phyloP scores from a whole-genome alignment of 1,140 invertebrate genomes.

The Pogonomyrmex barbatus region DNA sequence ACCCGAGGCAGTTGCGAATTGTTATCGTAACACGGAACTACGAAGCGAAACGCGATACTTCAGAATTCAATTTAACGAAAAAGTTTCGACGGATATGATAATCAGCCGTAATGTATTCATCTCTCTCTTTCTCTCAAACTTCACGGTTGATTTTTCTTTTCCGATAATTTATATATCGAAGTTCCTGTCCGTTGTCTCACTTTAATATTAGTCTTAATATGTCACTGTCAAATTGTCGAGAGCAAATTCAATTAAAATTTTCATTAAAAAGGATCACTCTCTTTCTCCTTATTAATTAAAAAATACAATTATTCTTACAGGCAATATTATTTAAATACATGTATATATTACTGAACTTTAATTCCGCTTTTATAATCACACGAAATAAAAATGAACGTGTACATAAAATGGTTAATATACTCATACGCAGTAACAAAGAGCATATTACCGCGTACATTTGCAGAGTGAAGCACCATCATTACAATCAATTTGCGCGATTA shows the following conservation, averaged over 20 bases:
- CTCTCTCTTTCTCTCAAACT: not conserved
- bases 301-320: not conserved
- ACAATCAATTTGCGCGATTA: not conserved
- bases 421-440: not conserved
- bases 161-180: slow-evolving; percentile 16
- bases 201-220: not conserved
- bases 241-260: not conserved
- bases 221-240: not conserved
- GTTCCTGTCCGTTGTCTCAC: not conserved
- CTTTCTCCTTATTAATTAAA: not conserved
- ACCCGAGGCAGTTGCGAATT: not conserved
- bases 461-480: not conserved
- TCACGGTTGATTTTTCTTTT: slow-evolving; percentile 1
- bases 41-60: slow-evolving; percentile 16
- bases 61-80: slow-evolving; percentile 18
- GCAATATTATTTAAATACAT: not conserved
- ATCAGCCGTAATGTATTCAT: slow-evolving; percentile 15
- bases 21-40: not conserved
- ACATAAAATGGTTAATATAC: not conserved
- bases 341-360: not conserved
- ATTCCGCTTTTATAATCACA: not conserved
- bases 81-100: slow-evolving; percentile 1
- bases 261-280: not conserved
- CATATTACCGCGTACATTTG: not conserved
- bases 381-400: not conserved